Evolutionary conservation across 2,888 invertebrate species (phyloP), one percentile per base, ranked within the genome.

Genomic region (Habrosyne pyritoides): DNA sequence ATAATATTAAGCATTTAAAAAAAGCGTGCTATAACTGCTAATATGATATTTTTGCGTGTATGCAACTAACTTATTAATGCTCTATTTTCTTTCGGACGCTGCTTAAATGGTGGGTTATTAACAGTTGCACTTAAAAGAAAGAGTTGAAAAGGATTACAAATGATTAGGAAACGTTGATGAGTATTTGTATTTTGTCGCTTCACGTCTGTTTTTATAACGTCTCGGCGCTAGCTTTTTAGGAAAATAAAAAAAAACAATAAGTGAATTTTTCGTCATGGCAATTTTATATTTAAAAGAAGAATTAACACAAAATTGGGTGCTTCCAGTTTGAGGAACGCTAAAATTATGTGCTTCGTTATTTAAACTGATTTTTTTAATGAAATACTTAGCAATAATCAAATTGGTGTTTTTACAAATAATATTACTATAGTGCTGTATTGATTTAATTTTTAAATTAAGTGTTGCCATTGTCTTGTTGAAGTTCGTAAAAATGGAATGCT

Each of bases 121-220:
- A 66, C 83, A 92, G 91, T 75, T 92, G 87, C 87, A 91, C 77
- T 90, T 94, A 77, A 94, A 94, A 91, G 93, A 93, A 69, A 91
- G 86, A 83, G 94, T 94, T 75, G 94, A 94, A 59, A 89, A 87
- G 70, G 94, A 94, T 87, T 94, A 94, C 77, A 90, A 94, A 89
- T 94, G 93, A 94, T 92, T 66, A 70, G 66, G 64, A 64, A 59
- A 66, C 50, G 42, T 42, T 42, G 14, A 28, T 18, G 10, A 49
- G 14, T 47, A 62, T 55, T 61, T 63, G 62, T 61, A 62, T 64
- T 61, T 58, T 61, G 53, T 60, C 69, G 74, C 71, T 77, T 70
- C 59, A 67, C 63, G 55, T 59, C 60, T 66, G 64, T 33, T 33
- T 30, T 66, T 69, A 56, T 64, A 66, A 61, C 68, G 59, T 73